Evolutionary conservation across 2,888 invertebrate species (phyloP), one percentile per base, ranked within the genome.

Genomic region (Stenoptilia bipunctidactyla): DNA sequence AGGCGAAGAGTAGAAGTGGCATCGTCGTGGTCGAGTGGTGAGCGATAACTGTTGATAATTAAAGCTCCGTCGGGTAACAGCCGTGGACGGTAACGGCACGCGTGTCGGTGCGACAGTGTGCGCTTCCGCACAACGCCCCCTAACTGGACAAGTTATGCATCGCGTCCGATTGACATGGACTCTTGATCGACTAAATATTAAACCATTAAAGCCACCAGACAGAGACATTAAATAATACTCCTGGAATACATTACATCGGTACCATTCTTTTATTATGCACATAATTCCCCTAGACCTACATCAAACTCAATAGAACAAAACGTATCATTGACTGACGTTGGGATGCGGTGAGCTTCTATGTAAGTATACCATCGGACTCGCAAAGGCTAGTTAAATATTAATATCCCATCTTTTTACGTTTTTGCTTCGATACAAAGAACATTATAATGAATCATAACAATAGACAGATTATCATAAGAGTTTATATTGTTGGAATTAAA

Each of bases 11-110:
- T 25, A 5, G 30, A 12, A 4, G 12, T 12, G 6, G 10, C n/a
- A 25, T n/a, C 30, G 30, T 12, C 30, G 4, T 54, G 51, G 61
- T 45, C 55, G 54, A 61, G 53, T 59, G 60, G 54, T 57, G 55
- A 51, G 62, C 55, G 55, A 65, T 77, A 82, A 80, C 82, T 79
- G 82, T 82, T 75, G 68, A 70, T 80, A 79, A 80, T 82, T 79
- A 82, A 20, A 75, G 68, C 71, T 68, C 66, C 64, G 70, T 70
- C 65, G 63, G 60, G 58, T 71, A 71, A 73, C 76, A 60, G 65
- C 53, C 58, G 60, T 52, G 58, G 71, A 70, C 66, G 66, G 62
- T 77, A 75, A 75, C 74, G 75, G 77, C 67, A 50, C 52, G 59
- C 56, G 62, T 56, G 68, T n/a, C 59, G 61, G 62, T 55, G 59